These are phyloP conservation scores for Hylaeus volcanicus DNA, from an alignment of 1,140 invertebrate species.

Conservation along the genomic window DNA sequence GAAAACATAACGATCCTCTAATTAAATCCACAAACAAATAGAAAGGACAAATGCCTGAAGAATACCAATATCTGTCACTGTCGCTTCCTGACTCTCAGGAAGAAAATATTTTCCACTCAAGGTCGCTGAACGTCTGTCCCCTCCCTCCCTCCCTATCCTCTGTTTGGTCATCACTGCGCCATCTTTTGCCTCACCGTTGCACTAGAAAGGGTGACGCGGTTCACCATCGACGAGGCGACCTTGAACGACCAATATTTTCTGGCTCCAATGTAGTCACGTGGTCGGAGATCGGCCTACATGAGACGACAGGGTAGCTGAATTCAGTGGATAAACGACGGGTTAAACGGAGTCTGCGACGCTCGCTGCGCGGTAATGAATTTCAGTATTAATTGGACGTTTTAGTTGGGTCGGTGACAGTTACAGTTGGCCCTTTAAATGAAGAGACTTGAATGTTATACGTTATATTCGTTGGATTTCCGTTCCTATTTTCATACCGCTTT, in stretches of 20 bases:
- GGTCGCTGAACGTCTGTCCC: not conserved
- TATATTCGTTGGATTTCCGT: not conserved
- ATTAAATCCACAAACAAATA: too few species aligned
- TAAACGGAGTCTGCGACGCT: constrained; percentile 22
- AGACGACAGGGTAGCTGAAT: not conserved
- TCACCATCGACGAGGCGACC: not conserved
- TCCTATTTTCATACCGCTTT: not conserved
- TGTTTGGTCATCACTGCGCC: too few species aligned
- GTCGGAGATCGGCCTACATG: constrained; percentile 9
- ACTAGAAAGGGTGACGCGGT: too few species aligned
- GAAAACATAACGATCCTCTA: too few species aligned
- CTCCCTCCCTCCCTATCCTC: too few species aligned
- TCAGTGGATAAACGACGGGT: constrained; percentile 19
- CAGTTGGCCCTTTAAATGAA: constrained; percentile 7
- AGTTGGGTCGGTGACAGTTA: constrained; percentile 6
- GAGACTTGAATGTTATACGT: not conserved
- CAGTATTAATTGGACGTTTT: constrained; percentile 23
- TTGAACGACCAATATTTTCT: not conserved
- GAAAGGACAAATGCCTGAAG: not conserved
- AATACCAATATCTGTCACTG: too few species aligned
- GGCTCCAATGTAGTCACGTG: not conserved
- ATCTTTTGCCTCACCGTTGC: too few species aligned
- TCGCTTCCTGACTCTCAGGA: not conserved
- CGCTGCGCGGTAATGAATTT: constrained; percentile 23
- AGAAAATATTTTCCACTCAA: constrained; percentile 12